These are phyloP conservation scores for Grantiella picta DNA, from an alignment of 2,113 vertebrate species.

Conservation along the genomic window DNA sequence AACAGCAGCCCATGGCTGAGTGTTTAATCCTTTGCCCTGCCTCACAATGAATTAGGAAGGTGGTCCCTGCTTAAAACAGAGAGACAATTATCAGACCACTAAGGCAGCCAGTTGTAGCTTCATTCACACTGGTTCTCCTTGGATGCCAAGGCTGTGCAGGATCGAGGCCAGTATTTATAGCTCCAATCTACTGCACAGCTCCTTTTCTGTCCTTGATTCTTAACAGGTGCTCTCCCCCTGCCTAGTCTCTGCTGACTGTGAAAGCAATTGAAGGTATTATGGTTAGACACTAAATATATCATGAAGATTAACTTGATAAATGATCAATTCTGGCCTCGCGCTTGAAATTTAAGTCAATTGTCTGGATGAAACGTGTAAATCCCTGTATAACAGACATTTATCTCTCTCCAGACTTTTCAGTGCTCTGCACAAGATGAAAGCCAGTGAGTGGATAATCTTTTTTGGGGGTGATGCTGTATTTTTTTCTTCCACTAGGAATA, in stretches of 20 bases:
- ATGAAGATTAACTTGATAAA: conserved; percentile 52
- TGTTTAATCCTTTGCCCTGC: neutral
- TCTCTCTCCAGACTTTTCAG: conserved; percentile 36
- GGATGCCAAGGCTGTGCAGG: neutral
- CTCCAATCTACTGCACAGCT: neutral
- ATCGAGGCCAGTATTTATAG: neutral
- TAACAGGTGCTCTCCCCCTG: conserved; percentile 32
- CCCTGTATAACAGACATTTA: conserved; percentile 6
- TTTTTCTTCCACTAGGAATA: neutral
- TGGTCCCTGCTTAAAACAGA: neutral
- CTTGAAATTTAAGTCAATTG: conserved; percentile 50
- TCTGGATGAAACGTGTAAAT: conserved; percentile 54
- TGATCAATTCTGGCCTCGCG: conserved; percentile 13
- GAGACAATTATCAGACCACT: neutral
- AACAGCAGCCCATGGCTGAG: neutral
- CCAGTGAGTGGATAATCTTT: neutral
- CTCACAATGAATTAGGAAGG: neutral
- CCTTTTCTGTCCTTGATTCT: conserved; percentile 25
- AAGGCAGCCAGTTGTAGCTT: neutral
- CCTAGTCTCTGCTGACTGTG: conserved; percentile 23
- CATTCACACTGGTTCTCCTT: neutral
- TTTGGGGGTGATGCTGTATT: neutral
- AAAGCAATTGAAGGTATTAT: conserved; percentile 27
- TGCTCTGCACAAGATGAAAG: conserved; percentile 28
- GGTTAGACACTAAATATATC: conserved; percentile 43